Base-by-base conservation (phyloP, 2,888 invertebrate species). In the Matsumyia berberina region DNA sequence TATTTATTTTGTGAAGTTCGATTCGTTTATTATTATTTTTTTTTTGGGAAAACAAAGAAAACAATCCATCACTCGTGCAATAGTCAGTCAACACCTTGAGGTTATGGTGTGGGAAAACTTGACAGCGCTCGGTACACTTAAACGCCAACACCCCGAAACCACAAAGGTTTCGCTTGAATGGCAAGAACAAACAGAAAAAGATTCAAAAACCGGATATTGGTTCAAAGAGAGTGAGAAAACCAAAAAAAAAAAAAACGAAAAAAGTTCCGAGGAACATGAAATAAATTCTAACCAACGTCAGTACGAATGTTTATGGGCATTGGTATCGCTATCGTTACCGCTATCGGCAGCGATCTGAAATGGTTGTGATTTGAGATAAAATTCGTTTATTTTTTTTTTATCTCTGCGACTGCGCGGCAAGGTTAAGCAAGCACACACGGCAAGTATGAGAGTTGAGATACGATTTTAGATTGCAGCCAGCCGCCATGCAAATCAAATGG, bases 161-260 rank as follows among this genome's bases (percentile, higher is more conserved):
- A 24, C 15, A 39, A 35, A 64, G 51, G 57, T 64, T 64, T 70
- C 51, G 67, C 80, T 42, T 74, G 46, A 80, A 66, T 33, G 37
- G 19, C 31, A 55, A 76, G 55, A 74, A 67, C 12, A 53, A 80
- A 73, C 49, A 67, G 39, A 51, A 58, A 39, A 33, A 72, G 49
- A 49, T n/a, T n/a, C n/a, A 44, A 24, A 37, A 77, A 82, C 82
- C 82, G 82, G 82, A 82, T 82, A 77, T 77, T 53, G 58, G 42
- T 33, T 76, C 49, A 35, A 37, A 60, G 58, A 7, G 24, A 24
- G 24, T 24, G 12, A 19, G 12, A 44, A 15, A 17, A 58, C 15
- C n/a, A 39, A 15, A 29, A 31, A 44, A 15, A 17, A 58, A 31
- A 19, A 39, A 15, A 29, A 31, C 7, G 12, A 49, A 57, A 17